These are phyloP conservation scores for Caenorhabditis tropicalis DNA, from an alignment of 1,140 invertebrate genomes.

Conservation along the genomic window DNA sequence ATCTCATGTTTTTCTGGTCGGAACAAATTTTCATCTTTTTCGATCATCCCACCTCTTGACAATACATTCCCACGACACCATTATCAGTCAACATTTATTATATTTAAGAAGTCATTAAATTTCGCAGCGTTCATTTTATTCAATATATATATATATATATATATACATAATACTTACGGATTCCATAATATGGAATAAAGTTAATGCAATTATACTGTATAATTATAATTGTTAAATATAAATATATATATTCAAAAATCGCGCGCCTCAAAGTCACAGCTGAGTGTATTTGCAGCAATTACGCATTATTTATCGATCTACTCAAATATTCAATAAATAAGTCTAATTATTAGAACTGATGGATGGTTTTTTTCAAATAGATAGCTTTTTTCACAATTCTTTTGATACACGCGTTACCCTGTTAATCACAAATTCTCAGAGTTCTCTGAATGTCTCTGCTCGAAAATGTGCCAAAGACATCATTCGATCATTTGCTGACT, in stretches of 20 bases:
- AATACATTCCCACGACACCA: too few species aligned
- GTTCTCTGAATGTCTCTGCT: neutral
- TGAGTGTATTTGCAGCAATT: neutral
- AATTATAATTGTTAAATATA: too few species aligned
- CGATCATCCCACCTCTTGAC: neutral
- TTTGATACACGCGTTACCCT: neutral
- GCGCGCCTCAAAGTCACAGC: neutral
- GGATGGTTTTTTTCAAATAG: neutral
- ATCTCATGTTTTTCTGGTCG: neutral
- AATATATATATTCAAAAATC: neutral
- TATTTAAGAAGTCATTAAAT: too few species aligned
- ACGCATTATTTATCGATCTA: neutral
- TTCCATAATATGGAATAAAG: too few species aligned
- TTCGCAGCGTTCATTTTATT: too few species aligned
- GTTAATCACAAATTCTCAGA: neutral
- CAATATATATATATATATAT: too few species aligned
- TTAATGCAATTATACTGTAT: too few species aligned
- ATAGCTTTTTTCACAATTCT: neutral
- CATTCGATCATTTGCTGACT: conserved; percentile 14
- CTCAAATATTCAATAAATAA: too few species aligned
- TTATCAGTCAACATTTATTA: too few species aligned
- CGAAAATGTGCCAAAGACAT: neutral
- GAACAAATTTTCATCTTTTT: neutral
- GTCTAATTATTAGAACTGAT: too few species aligned
- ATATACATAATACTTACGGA: too few species aligned